These are phyloP conservation scores for Ciconia boyciana DNA, from an alignment of 2,113 vertebrate genomes.

Conservation along the genomic window DNA sequence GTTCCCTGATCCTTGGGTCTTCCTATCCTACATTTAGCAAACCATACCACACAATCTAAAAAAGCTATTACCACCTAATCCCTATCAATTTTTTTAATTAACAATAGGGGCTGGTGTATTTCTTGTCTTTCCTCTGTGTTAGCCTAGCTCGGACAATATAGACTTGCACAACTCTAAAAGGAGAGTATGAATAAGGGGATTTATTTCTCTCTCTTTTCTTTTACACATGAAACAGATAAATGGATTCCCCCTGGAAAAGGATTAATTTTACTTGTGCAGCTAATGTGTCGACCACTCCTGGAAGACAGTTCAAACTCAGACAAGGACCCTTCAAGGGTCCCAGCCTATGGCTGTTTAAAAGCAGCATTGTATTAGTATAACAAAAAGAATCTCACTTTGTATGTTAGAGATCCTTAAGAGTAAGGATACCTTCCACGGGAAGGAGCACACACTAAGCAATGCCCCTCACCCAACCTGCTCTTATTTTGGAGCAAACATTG, in stretches of 20 bases:
- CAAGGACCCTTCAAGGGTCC: background rate
- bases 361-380: background rate
- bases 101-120: background rate
- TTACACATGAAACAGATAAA: background rate
- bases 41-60: background rate
- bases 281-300: background rate
- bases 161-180: background rate
- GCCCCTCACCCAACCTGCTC: background rate
- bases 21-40: background rate
- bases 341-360: background rate
- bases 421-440: background rate
- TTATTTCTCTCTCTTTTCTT: background rate
- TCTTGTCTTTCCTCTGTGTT: background rate
- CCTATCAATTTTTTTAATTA: background rate
- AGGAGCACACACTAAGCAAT: background rate
- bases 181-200: background rate
- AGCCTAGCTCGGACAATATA: rapidly evolving
- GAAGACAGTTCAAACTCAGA: background rate
- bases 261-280: background rate
- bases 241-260: background rate
- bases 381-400: background rate
- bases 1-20: background rate
- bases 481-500: background rate
- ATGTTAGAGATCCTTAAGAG: background rate
- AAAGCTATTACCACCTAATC: background rate